phyloP scores from a whole-genome alignment of 2,113 vertebrate genomes.

The Thomomys bottae region DNA sequence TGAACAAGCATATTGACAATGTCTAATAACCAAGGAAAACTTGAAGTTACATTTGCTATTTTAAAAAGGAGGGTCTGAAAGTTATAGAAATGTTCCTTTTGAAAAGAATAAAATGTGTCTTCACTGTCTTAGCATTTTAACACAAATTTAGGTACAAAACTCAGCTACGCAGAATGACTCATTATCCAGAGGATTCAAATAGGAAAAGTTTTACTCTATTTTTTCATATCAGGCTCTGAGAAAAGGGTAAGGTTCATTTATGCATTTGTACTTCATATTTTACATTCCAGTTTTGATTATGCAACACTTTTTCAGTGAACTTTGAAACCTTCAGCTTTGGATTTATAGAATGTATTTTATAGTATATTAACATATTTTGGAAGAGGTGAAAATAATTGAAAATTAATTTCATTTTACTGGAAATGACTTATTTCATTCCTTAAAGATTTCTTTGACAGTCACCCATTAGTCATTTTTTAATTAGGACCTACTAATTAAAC shows the following conservation, averaged over 20 bases:
- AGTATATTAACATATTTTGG: conserved; percentile 75
- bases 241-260: conserved; percentile 57
- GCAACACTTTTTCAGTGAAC: conserved; percentile 23
- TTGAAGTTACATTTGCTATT: background rate
- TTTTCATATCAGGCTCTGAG: conserved; percentile 59
- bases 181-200: conserved; percentile 50
- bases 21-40: background rate
- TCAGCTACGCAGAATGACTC: conserved; percentile 54
- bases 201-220: conserved; percentile 52
- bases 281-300: conserved; percentile 41
- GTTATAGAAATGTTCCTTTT: background rate
- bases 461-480: conserved; percentile 68
- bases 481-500: conserved; percentile 68
- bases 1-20: background rate
- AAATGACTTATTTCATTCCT: conserved; percentile 75
- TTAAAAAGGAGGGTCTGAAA: conserved; percentile 21
- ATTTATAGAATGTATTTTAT: conserved; percentile 80
- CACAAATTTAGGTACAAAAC: conserved; percentile 26
- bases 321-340: conserved; percentile 41
- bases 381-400: conserved; percentile 82
- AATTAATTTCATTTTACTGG: conserved; percentile 74
- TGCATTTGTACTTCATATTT: conserved; percentile 50
- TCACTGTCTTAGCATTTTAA: conserved; percentile 45
- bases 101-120: conserved; percentile 42
- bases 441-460: conserved; percentile 66